Evolutionary conservation across 2,888 invertebrate genomes (phyloP).

Genomic region (Scaptomyza tumidula): DNA sequence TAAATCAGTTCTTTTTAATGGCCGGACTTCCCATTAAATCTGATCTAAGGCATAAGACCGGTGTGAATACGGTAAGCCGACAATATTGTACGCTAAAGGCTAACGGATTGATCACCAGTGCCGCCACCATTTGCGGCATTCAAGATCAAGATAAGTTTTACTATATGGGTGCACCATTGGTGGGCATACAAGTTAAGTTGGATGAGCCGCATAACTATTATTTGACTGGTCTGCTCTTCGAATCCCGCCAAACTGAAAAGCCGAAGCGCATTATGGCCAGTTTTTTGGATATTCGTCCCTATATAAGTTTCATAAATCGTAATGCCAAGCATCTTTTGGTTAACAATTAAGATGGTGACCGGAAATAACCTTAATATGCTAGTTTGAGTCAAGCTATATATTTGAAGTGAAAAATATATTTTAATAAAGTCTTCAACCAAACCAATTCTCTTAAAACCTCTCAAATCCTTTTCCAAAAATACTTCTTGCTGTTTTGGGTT

Average conservation of each 20-base stretch:
- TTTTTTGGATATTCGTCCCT: constrained; percentile 56
- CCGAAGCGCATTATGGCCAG: constrained; percentile 33
- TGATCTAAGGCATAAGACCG: constrained; percentile 43
- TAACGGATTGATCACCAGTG: constrained; percentile 36
- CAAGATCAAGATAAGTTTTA: constrained; percentile 25
- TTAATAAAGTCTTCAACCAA: too few relatives aligned
- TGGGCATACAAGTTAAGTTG: constrained; percentile 54
- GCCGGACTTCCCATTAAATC: constrained; percentile 41
- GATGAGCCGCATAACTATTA: constrained; percentile 54
- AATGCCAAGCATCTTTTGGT: constrained; percentile 48
- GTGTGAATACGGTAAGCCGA: constrained; percentile 54
- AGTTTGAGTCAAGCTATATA: too few relatives aligned
- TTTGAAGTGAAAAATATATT: too few relatives aligned
- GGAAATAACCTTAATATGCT: too few relatives aligned
- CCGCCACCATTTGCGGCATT: constrained; percentile 55
- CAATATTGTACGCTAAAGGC: constrained; percentile 39
- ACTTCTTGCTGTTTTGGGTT: neutral
- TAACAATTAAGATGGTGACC: constrained; percentile 7
- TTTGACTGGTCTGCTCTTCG: constrained; percentile 56
- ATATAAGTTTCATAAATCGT: constrained; percentile 53
- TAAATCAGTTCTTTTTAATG: constrained; percentile 46
- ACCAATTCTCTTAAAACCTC: too few relatives aligned
- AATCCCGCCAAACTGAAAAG: constrained; percentile 20
- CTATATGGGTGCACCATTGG: constrained; percentile 55
- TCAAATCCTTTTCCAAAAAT: too few relatives aligned